Percentiles rank a stretch among this genome's conserved stretches.
Conservation (phyloP, 2,113 vertebrate genomes). For the Falcunculus frontatus region DNA sequence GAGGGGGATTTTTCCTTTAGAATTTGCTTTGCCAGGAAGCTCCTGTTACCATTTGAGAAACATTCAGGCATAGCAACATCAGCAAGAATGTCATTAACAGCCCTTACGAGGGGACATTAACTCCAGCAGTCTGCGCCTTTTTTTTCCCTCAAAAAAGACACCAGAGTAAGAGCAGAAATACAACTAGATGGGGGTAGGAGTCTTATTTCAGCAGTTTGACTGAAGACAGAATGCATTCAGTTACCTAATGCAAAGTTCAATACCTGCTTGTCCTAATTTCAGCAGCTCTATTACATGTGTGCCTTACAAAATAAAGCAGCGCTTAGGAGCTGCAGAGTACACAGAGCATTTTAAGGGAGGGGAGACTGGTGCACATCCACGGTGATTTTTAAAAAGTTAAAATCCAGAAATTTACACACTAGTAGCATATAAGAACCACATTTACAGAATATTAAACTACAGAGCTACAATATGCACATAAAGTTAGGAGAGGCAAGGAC, state of each 20-base stretch:
- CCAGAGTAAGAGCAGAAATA: background rate
- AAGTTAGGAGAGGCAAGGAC: background rate
- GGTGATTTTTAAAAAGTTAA: background rate
- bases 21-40: conserved; percentile 45
- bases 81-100: conserved; percentile 26
- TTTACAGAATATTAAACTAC: background rate
- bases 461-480: background rate
- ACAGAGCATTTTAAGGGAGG: background rate
- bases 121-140: background rate
- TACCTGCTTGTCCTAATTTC: background rate
- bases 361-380: background rate
- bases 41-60: conserved; percentile 45
- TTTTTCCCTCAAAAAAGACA: background rate
- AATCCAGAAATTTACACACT: background rate
- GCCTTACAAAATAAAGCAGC: background rate
- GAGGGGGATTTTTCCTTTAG: conserved; percentile 36
- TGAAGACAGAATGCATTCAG: background rate
- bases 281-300: background rate
- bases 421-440: background rate
- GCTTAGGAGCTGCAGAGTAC: background rate
- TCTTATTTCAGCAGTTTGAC: background rate
- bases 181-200: background rate
- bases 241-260: background rate
- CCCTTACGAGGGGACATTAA: background rate
- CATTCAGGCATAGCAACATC: conserved; percentile 24